phyloP scores from a whole-genome alignment of 2,888 invertebrate genomes.

The Apeira syringaria region DNA sequence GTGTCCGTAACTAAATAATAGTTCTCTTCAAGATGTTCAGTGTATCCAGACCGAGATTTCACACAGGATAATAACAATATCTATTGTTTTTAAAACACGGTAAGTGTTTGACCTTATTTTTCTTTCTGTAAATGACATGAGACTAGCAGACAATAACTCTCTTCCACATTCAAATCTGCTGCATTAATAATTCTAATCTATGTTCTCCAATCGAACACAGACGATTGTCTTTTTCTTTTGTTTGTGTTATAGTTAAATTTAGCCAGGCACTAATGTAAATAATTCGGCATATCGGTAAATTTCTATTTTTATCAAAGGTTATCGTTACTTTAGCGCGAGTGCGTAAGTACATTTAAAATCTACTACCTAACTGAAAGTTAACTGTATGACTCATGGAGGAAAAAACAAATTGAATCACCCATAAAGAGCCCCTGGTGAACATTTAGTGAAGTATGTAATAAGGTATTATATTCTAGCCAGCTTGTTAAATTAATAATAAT shows the following conservation, averaged over 20 bases:
- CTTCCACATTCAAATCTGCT: constrained; percentile 7
- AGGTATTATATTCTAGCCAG: too few relatives aligned
- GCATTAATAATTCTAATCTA: too few relatives aligned
- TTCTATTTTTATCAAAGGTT: constrained; percentile 15
- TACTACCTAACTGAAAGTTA: too few relatives aligned
- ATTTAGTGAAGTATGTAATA: too few relatives aligned
- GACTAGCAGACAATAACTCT: constrained; percentile 12
- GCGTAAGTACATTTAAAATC: too few relatives aligned
- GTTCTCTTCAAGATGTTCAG: constrained; percentile 3
- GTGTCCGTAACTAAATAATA: constrained; percentile 22
- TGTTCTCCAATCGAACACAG: background rate
- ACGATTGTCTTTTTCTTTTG: background rate
- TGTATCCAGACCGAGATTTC: background rate
- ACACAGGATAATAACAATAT: constrained; percentile 24
- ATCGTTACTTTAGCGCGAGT: constrained; percentile 2
- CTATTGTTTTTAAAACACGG: constrained; percentile 46
- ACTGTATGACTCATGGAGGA: too few relatives aligned
- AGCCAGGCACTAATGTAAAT: background rate
- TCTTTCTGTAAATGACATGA: constrained; percentile 24
- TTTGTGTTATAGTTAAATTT: constrained; percentile 7
- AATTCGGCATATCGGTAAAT: background rate
- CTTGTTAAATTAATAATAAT: too few relatives aligned
- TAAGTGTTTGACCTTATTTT: constrained; percentile 37
- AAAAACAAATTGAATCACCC: too few relatives aligned
- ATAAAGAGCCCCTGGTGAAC: too few relatives aligned